Percentiles rank a stretch among this genome's conserved stretches.
Evolutionary conservation across 2,113 vertebrate species (phyloP).

Genomic region (Paraplagusia blochii): DNA sequence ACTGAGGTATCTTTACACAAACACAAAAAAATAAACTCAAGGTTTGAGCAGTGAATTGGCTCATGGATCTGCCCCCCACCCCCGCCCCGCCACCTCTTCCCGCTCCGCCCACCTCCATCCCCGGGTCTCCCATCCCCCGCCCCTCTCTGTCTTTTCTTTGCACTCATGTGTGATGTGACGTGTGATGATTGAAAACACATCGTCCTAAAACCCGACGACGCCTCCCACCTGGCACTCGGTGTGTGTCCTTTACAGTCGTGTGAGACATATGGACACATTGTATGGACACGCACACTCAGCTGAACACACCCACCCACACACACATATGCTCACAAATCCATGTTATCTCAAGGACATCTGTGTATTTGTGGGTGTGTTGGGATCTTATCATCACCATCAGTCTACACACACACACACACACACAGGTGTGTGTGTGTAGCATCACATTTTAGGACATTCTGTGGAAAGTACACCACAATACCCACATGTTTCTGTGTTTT

Average conservation of each 20-base stretch:
- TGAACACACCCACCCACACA: neutral
- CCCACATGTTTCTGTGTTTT: too few species aligned
- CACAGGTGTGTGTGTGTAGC: neutral
- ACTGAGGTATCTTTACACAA: too few species aligned
- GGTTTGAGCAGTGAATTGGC: too few species aligned
- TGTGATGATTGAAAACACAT: slow-evolving; percentile 59
- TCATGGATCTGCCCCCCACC: too few species aligned
- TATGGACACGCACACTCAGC: too few species aligned
- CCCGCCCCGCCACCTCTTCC: slow-evolving; percentile 27
- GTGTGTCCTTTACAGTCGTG: too few species aligned
- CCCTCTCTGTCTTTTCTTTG: slow-evolving; percentile 36
- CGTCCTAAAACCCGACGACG: slow-evolving; percentile 26
- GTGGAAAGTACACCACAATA: too few species aligned
- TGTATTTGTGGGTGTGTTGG: slow-evolving; percentile 1
- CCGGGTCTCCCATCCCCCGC: too few species aligned
- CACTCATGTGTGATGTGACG: slow-evolving; percentile 51
- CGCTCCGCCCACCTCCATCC: slow-evolving; percentile 25
- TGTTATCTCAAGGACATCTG: slow-evolving; percentile 49
- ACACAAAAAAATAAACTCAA: too few species aligned
- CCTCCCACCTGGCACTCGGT: neutral
- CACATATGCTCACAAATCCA: slow-evolving; percentile 3
- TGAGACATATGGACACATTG: too few species aligned
- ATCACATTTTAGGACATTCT: too few species aligned
- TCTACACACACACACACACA: slow-evolving; percentile 15
- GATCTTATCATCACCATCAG: slow-evolving; percentile 21